Conservation (phyloP, 53 echinoderm and acorn worm species). For the Arbacia lixula region DNA sequence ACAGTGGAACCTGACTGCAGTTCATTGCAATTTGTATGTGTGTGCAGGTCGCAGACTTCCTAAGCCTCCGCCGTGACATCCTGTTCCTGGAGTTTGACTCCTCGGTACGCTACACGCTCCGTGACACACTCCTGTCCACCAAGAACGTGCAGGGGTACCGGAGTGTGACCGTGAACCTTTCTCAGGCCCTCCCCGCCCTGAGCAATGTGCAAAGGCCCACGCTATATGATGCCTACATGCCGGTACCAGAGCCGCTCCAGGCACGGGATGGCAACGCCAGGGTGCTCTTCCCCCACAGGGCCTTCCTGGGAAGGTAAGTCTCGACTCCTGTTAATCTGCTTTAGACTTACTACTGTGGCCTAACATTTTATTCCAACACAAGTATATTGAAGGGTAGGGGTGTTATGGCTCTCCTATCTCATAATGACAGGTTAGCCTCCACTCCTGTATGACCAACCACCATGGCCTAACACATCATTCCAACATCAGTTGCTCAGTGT, state of each 20-base stretch:
- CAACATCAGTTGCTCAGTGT: no score
- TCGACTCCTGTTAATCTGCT: no score
- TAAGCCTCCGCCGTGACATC: slow-evolving; percentile 81
- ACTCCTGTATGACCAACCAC: no score
- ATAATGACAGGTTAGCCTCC: no score
- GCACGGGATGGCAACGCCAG: slow-evolving; percentile 82
- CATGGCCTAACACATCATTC: no score
- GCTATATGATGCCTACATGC: slow-evolving; percentile 76
- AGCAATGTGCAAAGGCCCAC: slow-evolving; percentile 83
- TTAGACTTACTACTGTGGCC: no score
- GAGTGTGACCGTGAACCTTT: slow-evolving; percentile 83
- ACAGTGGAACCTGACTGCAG: no score
- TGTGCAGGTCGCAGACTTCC: slow-evolving; percentile 85
- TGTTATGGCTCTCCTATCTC: no score
- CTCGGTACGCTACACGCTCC: slow-evolving; percentile 84
- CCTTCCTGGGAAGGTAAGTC: slow-evolving; percentile 87
- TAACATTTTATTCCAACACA: no score
- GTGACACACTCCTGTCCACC: slow-evolving; percentile 95
- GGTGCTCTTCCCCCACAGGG: slow-evolving; percentile 83
- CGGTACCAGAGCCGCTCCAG: slow-evolving; percentile 87
- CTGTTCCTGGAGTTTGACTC: slow-evolving; percentile 96
- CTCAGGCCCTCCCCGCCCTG: slow-evolving; percentile 71
- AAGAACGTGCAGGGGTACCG: slow-evolving; percentile 72
- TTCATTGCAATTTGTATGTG: no score
- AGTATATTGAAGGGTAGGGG: no score